These are phyloP conservation scores for Globodera ellingtonae DNA, from an alignment of 1,140 invertebrate species.

Conservation along the genomic window DNA sequence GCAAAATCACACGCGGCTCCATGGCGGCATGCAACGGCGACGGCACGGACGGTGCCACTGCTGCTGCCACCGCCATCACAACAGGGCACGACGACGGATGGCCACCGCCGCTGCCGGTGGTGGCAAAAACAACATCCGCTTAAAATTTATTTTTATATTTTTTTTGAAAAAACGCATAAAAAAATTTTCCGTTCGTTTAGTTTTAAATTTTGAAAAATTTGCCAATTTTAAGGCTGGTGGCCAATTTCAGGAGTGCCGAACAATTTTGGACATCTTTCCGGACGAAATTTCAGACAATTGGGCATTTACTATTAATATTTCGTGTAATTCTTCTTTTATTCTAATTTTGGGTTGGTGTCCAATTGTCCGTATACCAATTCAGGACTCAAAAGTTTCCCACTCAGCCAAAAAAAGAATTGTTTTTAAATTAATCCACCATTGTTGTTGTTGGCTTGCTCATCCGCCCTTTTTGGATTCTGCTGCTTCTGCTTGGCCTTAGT, in stretches of 20 bases:
- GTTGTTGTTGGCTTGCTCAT: neutral
- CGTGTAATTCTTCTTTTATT: no score
- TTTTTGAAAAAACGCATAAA: slow-evolving; percentile 22
- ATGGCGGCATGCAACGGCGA: slow-evolving; percentile 27
- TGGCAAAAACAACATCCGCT: slow-evolving; percentile 9
- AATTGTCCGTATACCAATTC: no score
- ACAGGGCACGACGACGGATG: neutral
- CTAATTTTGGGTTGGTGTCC: no score
- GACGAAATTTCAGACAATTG: no score
- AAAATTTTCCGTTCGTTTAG: slow-evolving; percentile 23
- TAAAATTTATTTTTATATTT: slow-evolving; percentile 26
- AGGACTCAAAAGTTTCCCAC: no score
- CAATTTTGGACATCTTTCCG: no score
- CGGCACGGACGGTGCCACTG: slow-evolving; percentile 7
- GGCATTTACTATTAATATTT: no score
- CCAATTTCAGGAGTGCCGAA: no score
- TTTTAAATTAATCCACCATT: neutral
- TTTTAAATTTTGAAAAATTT: slow-evolving; percentile 9
- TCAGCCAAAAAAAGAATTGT: neutral
- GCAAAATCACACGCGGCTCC: slow-evolving; percentile 65
- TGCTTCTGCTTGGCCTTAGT: neutral
- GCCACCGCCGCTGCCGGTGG: neutral
- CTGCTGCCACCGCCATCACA: neutral
- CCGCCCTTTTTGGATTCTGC: neutral
- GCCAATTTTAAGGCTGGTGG: no score